These are phyloP conservation scores for Ligdia adustata DNA, from an alignment of 2,888 invertebrate genomes.

Conservation along the genomic window DNA sequence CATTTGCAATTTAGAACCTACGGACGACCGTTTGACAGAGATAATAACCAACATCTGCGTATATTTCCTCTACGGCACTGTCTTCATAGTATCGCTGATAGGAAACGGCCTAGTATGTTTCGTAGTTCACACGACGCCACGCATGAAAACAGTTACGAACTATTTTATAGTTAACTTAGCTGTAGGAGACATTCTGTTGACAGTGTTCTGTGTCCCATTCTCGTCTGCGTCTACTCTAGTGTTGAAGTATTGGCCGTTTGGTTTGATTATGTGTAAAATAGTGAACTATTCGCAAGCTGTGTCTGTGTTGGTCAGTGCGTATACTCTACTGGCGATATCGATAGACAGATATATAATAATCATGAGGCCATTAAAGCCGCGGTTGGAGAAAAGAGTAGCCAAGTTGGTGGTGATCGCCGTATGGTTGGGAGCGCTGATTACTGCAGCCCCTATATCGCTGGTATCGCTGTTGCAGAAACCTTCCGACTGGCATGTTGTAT, in stretches of 20 bases:
- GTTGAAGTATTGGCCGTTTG: slow-evolving; percentile 95
- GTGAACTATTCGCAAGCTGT: slow-evolving; percentile 93
- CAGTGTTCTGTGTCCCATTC: slow-evolving; percentile 95
- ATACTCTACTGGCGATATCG: slow-evolving; percentile 95
- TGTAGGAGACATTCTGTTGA: slow-evolving; percentile 95
- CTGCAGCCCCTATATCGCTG: slow-evolving; percentile 92
- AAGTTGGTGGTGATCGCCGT: slow-evolving; percentile 88
- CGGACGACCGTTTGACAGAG: not conserved
- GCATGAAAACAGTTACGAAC: slow-evolving; percentile 97
- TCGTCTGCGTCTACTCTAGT: slow-evolving; percentile 92
- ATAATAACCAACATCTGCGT: slow-evolving; percentile 87
- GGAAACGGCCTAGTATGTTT: slow-evolving; percentile 94
- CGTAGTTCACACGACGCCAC: slow-evolving; percentile 91
- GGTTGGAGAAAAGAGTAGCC: slow-evolving; percentile 89
- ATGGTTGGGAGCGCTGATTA: slow-evolving; percentile 90
- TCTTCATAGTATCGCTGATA: slow-evolving; percentile 88
- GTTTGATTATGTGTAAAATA: slow-evolving; percentile 90
- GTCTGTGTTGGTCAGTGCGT: slow-evolving; percentile 93
- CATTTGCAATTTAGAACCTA: not conserved
- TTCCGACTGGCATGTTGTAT: slow-evolving; percentile 83
- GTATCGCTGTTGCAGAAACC: slow-evolving; percentile 88
- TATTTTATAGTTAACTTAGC: slow-evolving; percentile 96
- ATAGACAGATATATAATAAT: slow-evolving; percentile 96
- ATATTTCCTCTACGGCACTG: slow-evolving; percentile 88
- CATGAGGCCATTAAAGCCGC: slow-evolving; percentile 92